A percentile compares a stretch with the other conserved stretches of the same genome.
These are phyloP conservation scores for Cettia cetti DNA, from an alignment of 2,113 vertebrate species.

Conservation along the genomic window DNA sequence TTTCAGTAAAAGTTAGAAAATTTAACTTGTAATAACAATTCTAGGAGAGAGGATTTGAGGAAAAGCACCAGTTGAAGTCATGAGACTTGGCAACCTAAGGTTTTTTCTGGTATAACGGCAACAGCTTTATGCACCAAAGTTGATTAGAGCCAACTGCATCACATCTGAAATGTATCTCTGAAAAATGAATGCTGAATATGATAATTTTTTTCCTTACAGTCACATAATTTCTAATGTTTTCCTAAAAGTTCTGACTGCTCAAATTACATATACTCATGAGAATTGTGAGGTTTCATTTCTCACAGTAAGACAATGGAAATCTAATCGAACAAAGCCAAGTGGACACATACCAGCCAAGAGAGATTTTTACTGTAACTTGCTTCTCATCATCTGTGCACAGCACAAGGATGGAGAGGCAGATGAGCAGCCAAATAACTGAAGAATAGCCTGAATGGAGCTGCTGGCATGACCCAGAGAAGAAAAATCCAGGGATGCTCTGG, in stretches of 20 bases:
- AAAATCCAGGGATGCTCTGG: background rate
- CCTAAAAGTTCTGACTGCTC: background rate
- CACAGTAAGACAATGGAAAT: background rate
- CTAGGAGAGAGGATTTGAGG: background rate
- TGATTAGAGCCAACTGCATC: background rate
- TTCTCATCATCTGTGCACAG: background rate
- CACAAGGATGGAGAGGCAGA: background rate
- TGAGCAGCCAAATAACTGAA: background rate
- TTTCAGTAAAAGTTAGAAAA: background rate
- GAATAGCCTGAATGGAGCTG: background rate
- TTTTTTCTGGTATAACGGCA: background rate
- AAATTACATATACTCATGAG: background rate
- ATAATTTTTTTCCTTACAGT: background rate
- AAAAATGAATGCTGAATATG: background rate
- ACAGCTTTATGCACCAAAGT: background rate
- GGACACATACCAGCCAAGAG: background rate
- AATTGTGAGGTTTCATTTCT: background rate
- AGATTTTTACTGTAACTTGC: background rate
- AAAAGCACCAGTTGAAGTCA: background rate
- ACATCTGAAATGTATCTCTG: background rate
- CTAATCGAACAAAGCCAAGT: background rate
- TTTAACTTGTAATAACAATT: background rate
- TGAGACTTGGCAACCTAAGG: background rate
- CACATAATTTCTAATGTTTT: background rate
- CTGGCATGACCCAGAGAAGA: background rate